A percentile compares a stretch with the other conserved stretches of the same genome.
phyloP scores from a whole-genome alignment of 1,140 invertebrate species.

The Drosophila sulfurigaster region DNA sequence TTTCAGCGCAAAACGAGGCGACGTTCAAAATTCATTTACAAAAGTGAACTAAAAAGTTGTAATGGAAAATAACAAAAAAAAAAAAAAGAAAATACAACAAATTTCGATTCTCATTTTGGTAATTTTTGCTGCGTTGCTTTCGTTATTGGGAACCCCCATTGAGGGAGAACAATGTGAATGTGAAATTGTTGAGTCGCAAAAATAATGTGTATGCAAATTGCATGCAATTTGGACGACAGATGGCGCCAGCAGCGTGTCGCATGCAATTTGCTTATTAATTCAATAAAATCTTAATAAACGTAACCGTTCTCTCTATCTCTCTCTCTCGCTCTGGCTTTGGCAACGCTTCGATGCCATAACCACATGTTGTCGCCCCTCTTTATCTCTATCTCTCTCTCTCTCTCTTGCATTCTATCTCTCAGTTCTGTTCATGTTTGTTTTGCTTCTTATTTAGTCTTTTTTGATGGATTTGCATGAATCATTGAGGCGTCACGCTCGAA shows the following conservation, averaged over 20 bases:
- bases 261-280: constrained; percentile 82
- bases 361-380: constrained; percentile 58
- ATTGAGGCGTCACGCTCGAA: constrained; percentile 80
- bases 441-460: constrained; percentile 13
- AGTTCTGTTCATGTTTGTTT: constrained; percentile 2
- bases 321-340: background rate
- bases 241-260: constrained; percentile 78
- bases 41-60: background rate
- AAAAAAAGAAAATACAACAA: background rate
- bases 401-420: constrained; percentile 7
- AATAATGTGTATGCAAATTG: constrained; percentile 53
- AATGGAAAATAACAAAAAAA: constrained; percentile 18
- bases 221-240: constrained; percentile 67
- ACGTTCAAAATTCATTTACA: constrained; percentile 29
- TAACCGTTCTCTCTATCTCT: constrained; percentile 37
- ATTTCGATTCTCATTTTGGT: background rate
- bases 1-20: constrained; percentile 31
- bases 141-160: constrained; percentile 44
- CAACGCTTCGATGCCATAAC: constrained; percentile 42
- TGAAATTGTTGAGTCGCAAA: background rate
- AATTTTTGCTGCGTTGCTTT: background rate
- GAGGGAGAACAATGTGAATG: constrained; percentile 53
- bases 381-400: background rate
- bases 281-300: constrained; percentile 71
- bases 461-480: constrained; percentile 83